Base-by-base conservation (phyloP, 2,113 vertebrate species). In the Scartelaos histophorus region DNA sequence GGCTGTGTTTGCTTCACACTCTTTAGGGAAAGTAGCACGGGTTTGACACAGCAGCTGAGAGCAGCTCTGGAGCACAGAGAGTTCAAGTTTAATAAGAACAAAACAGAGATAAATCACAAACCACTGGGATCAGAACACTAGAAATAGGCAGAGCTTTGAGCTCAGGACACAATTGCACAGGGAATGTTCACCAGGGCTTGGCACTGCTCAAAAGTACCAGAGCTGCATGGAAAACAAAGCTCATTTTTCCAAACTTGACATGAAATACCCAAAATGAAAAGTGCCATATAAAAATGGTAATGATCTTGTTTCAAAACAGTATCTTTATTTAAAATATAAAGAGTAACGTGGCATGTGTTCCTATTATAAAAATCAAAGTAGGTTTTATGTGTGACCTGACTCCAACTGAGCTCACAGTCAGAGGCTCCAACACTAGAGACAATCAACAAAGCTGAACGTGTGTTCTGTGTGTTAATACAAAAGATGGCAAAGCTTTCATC, bases 1-100 rank as follows among this genome's bases (percentile, higher is more conserved):
- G 22, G 22, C 56, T 58, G 21, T 70, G 47, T 64, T 56, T 79
- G 79, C 66, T 74, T 60, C 65, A 67, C 66, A 66, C 67, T 81
- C 73, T 85, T 79, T 43, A 43, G 76, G 75, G 81, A 76, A 74
- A n/a, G 54, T 29, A 61, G 57, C 56, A 25, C 11, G 25, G 5
- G 17, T 70, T 73, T 49, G 34, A 35, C 25, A 38, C 38, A 64
- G 15, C 66, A 25, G 53, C 69, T 69, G 60, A 75, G 68, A 69
- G 71, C 58, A 70, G 68, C 70, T 21, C 68, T 35, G 22, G 62
- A 73, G 65, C 70, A 46, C 73, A 78, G 56, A 70, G 62, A 66
- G 64, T 66, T 66, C 21, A 66, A 45, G 38, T 66, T 22, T 22
- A 66, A 66, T 46, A 66, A 66, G 38, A 66, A 46, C 21, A 66